Base-by-base conservation (phyloP, 2,113 vertebrate genomes). In the Spheniscus mendiculus region DNA sequence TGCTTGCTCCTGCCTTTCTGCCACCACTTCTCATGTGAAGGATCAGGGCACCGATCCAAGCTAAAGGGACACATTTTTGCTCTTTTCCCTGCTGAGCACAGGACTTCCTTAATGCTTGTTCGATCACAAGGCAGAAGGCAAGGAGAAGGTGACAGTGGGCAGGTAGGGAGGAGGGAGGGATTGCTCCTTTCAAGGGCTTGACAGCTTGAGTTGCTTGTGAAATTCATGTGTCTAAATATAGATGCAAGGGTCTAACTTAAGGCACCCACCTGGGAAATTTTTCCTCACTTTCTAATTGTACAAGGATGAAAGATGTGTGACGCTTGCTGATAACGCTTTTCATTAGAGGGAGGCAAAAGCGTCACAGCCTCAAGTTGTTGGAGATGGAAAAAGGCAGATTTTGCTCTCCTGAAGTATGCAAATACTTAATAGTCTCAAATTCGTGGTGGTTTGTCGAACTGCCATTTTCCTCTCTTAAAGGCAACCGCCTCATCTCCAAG, bases 381-480 rank as follows among this genome's bases (percentile, higher is more conserved):
- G 63, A 92, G 30, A 38, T 32, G 34, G 32, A 65, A 92, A 32
- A 67, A 49, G 29, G 18, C 10, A 83, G 23, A 86, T 65, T 95
- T 69, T 70, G 13, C 34, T 89, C 27, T 74, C 44, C n/a, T 79
- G n/a, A 71, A 88, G 12, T 47, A 30, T 36, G 4, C 38, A 23
- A 89, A 83, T 77, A 52, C 20, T 63, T 63, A 76, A 80, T 3
- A 50, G 32, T 59, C 27, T 80, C 52, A 79, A 50, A 59, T 42
- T 55, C 1, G 0, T 61, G 47, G 40, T 42, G 22, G 23, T 32
- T 36, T 76, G 42, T 32, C 1, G 4, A 58, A 63, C 29, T 1
- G 6, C 22, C 2, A 5, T 36, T 72, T 92, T 72, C 44, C 10
- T 77, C 27, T 73, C 49, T 78, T 79, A 56, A 55, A 89, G 26